Base-by-base conservation (phyloP, 2,113 vertebrate species). In the Cebus imitator region DNA sequence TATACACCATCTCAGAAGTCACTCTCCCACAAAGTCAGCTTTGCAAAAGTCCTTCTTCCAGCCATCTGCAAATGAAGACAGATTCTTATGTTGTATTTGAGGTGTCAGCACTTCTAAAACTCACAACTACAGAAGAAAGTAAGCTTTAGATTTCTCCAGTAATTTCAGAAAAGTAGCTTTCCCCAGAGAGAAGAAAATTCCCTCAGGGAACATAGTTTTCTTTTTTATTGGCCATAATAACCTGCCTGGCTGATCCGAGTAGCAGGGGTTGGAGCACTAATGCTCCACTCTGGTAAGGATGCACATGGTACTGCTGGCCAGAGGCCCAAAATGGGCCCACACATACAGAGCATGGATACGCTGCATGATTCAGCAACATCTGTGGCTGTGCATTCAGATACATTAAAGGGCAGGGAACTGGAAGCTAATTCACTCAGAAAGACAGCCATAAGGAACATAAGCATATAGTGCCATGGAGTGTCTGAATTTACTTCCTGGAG, bases 341-440 rank as follows among this genome's bases (percentile, higher is more conserved):
- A 6, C 9, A 14, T 6, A 8, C 27, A 79, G 30, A 95, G 17
- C 0, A 2, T n/a, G 45, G 5, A 79, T 27, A 30, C 1, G 0
- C 20, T 58, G 35, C 16, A 1, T 91, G 92, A 91, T 52, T 96
- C 92, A 73, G 73, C 27, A 64, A 50, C 68, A 95, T 83, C 82
- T 96, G 96, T 4, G 87, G 61, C 72, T 94, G 78, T 85, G 48
- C 45, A 70, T 84, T 85, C 55, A 78, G n/a, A 57, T 37, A 27
- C 57, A 37, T 32, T 61, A 18, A 64, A 73, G 48, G 27, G 40
- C 48, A 90, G 50, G 58, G 17, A 52, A 66, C 23, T 50, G 40
- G 68, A 92, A 96, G 35, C 23, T 45, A 85, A 30, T n/a, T 76
- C 82, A 43, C 30, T 90, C 55, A 84, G 78, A 88, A 79, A n/a